Evolutionary conservation across 2,113 vertebrate genomes (phyloP), one percentile per base, ranked within the genome.

Genomic region (Pterophyllum scalare): DNA sequence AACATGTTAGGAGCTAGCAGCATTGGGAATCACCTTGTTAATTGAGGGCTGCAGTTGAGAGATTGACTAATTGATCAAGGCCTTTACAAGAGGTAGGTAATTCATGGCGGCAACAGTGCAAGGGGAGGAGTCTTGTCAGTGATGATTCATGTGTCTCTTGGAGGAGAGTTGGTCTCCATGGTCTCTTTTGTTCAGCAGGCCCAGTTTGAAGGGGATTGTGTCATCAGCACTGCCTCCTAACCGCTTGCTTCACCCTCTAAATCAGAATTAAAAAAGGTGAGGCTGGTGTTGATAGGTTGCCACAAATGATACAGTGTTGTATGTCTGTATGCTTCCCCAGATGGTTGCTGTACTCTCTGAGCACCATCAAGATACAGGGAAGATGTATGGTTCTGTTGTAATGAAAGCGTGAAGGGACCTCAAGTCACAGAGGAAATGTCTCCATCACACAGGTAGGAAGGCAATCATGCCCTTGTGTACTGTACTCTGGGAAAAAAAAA

Each of bases 41-140:
- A 95, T 94, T 94, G 93, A 82, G 86, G 92, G 91, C 92, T 76
- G 86, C 91, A 89, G 87, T 94, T 93, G 92, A 94, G 87, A 90
- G 81, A 95, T 94, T 94, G 94, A 95, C 94, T 95, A 96, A 95
- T 96, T 96, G 95, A 96, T 95, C 90, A 89, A 93, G 88, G 93
- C 86, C 90, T 91, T 92, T 90, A 89, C 91, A 67, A 72, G 80
- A 75, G 85, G 85, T 86, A 86, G 94, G 92, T 96, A 93, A 94
- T 90, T 94, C 92, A 90, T 79, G 82, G 90, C 59, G 31, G 86
- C 87, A 87, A 86, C 86, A 81, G 84, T 60, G 31, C 14, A 57
- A 82, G 79, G 88, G 93, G 90, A 91, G 92, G 91, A 91, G 92
- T 64, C 88, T 87, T 95, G 94, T 95, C 94, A 89, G 70, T 40